Evolutionary conservation across 2,888 invertebrate genomes (phyloP), one percentile per base, ranked within the genome.

Genomic region (Strigamia transsilvanica): DNA sequence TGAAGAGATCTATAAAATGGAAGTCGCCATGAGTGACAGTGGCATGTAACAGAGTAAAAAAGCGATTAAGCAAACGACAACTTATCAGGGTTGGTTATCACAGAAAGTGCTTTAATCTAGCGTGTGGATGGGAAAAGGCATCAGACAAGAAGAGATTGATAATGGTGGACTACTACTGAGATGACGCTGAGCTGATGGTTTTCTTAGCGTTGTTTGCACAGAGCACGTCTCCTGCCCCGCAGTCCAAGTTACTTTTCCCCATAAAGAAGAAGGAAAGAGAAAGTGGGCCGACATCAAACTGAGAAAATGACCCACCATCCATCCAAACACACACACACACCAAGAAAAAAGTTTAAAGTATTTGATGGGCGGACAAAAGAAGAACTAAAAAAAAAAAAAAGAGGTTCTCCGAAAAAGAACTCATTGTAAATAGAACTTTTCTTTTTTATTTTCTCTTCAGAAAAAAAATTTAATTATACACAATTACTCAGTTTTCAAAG

Each of bases 31-130:
- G 61, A 66, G 61, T 66, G 61, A 66, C 61, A 66, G 61, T 66
- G 23, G 61, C 23, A 12, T 21, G 21, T 66, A 21, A 66, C 21
- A 66, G 61, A 66, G 61, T 66, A 66, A 66, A 66, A 66, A 66
- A 66, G 61, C 61, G 61, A 66, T 66, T 66, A 66, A 66, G 61
- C 61, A 66, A 66, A 66, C 61, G 61, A 66, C 61, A 66, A 66
- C 61, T 66, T 66, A 66, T 66, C 61, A 66, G 61, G 23, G 61
- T 7, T 66, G 61, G 61, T 66, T 66, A 66, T 66, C 61, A 46
- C 46, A 66, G 61, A 66, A 66, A 66, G 61, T 23, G 61, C 61
- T 66, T 66, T 66, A 66, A 66, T 66, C 61, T 66, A 23, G 61
- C 23, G 61, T 66, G 61, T 66, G 61, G 61, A 66, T 66, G 61